Evolutionary conservation across 2,113 vertebrate genomes (phyloP).

Genomic region (Heteronetta atricapilla): DNA sequence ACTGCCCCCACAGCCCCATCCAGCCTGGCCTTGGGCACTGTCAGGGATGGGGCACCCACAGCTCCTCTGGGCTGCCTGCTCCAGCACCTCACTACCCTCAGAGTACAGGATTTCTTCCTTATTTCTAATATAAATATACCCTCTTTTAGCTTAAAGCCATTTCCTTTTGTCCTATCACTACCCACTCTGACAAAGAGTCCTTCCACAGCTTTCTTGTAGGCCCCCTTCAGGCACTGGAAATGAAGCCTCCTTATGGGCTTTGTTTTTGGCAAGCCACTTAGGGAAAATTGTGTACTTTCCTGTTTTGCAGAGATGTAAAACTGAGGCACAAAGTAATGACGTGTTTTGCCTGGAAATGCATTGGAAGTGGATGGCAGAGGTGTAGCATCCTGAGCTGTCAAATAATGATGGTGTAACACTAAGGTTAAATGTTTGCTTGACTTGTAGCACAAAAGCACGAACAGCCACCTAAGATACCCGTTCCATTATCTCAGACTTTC

Average conservation of each 20-base stretch:
- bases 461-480: rapidly evolving
- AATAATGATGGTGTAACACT: rapidly evolving
- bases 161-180: too few species aligned
- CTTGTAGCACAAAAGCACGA: rapidly evolving
- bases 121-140: too few species aligned
- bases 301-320: not conserved
- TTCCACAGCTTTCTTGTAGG: too few species aligned
- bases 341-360: not conserved
- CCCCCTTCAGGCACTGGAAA: too few species aligned
- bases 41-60: too few species aligned
- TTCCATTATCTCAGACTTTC: not conserved
- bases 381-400: rapidly evolving
- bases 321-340: not conserved
- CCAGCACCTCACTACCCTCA: too few species aligned
- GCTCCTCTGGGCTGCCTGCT: too few species aligned
- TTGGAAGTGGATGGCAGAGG: not conserved
- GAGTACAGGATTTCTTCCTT: too few species aligned
- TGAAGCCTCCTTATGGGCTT: not conserved
- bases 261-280: not conserved
- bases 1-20: too few species aligned
- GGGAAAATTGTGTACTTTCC: not conserved
- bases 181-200: too few species aligned
- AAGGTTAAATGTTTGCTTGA: not conserved
- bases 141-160: too few species aligned
- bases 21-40: too few species aligned